phyloP scores from a whole-genome alignment of 2,888 invertebrate species.

The Aphidius colemani region DNA sequence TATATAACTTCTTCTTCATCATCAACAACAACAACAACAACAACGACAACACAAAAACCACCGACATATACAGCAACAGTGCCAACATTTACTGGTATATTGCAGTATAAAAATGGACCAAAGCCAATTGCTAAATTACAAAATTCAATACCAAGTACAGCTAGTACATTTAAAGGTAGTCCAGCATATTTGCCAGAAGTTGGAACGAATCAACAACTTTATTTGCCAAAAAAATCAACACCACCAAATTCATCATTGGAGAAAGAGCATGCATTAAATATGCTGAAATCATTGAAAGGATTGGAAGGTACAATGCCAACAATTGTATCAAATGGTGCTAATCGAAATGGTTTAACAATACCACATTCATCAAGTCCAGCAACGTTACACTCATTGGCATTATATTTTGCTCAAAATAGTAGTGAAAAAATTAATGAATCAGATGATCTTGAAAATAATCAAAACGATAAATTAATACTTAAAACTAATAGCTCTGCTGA shows the following conservation, averaged over 20 bases:
- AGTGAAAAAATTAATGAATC: constrained; percentile 58
- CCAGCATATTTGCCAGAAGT: constrained; percentile 47
- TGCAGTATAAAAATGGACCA: constrained; percentile 29
- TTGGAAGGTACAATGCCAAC: constrained; percentile 63
- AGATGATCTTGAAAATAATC: constrained; percentile 21
- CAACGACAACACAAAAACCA: constrained; percentile 42
- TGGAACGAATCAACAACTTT: constrained; percentile 31
- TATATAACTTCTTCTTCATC: constrained; percentile 40
- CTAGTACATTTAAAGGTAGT: constrained; percentile 35
- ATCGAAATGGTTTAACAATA: constrained; percentile 69
- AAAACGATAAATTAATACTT: neutral
- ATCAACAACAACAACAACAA: constrained; percentile 37
- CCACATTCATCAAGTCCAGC: constrained; percentile 78
- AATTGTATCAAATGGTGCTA: constrained; percentile 45
- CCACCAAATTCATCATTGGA: constrained; percentile 53
- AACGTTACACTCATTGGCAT: constrained; percentile 76
- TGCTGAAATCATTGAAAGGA: constrained; percentile 71
- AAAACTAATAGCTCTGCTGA: constrained; percentile 52
- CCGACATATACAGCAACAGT: constrained; percentile 49
- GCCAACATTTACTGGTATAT: constrained; percentile 43
- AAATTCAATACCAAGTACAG: constrained; percentile 30
- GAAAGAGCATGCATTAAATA: constrained; percentile 71
- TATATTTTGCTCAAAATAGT: constrained; percentile 77
- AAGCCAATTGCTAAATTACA: constrained; percentile 8
- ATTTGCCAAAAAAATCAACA: constrained; percentile 21